Percentiles rank a stretch among this genome's conserved stretches.
These are phyloP conservation scores for Athripsodes cinereus DNA, from an alignment of 2,888 invertebrate genomes.

Conservation along the genomic window DNA sequence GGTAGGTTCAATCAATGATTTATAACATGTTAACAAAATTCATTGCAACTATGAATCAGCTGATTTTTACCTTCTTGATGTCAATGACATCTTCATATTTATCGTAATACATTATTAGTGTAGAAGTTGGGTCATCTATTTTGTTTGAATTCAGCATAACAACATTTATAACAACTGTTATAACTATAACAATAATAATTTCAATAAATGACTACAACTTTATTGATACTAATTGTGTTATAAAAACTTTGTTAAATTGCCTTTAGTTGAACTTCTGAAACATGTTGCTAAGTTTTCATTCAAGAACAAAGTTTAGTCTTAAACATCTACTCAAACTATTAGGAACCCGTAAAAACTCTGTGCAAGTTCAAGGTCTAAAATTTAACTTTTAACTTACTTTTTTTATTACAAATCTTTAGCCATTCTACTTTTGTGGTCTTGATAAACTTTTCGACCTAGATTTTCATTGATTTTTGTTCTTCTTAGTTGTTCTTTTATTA, in stretches of 20 bases:
- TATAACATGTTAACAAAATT: no score
- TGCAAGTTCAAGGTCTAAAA: conserved; percentile 53
- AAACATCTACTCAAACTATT: conserved; percentile 41
- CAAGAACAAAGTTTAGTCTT: conserved; percentile 30
- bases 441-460: conserved; percentile 53
- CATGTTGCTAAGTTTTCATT: background rate
- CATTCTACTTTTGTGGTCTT: conserved; percentile 28
- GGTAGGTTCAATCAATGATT: no score
- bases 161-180: no score
- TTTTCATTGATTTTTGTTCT: conserved; percentile 53
- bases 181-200: background rate
- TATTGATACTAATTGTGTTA: background rate
- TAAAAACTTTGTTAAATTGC: background rate
- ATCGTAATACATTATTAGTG: no score
- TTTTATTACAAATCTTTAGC: conserved; percentile 54
- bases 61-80: no score
- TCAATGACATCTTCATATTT: no score
- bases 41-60: no score
- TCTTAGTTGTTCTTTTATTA: conserved; percentile 42
- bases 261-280: background rate
- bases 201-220: background rate
- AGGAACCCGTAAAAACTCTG: conserved; percentile 48
- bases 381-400: conserved; percentile 51
- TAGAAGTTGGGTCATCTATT: no score
- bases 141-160: no score